Evolutionary conservation across 2,797 vertebrate genomes (phyloP).

Genomic region (Myripristis jacobus): DNA sequence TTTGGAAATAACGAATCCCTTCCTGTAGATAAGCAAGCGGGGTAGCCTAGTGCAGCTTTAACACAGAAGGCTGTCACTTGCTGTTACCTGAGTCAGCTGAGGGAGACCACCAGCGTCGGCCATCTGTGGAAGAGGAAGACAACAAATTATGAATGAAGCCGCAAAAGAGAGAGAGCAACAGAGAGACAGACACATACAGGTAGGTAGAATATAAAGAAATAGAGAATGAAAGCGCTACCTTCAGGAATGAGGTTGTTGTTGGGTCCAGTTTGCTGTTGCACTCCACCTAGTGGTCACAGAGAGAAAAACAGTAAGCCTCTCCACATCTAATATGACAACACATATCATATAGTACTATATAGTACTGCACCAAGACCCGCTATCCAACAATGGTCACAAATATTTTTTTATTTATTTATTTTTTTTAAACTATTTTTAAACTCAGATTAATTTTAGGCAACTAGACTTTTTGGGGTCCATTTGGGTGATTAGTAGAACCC

Average conservation of each 20-base stretch:
- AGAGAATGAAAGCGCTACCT: constrained; percentile 84
- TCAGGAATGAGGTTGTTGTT: constrained; percentile 93
- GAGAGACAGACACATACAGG: rapidly evolving
- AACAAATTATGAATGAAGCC: not conserved
- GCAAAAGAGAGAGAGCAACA: not conserved
- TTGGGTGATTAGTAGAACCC: too few relatives aligned
- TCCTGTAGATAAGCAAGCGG: too few relatives aligned
- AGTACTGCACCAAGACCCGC: not conserved
- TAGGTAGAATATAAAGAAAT: too few relatives aligned
- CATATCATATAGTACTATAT: not conserved
- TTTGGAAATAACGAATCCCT: too few relatives aligned
- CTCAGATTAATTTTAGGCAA: too few relatives aligned
- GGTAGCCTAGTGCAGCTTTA: too few relatives aligned
- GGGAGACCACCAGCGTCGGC: constrained; percentile 93
- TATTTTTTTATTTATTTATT: too few relatives aligned
- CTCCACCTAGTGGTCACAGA: constrained; percentile 86
- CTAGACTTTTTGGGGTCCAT: too few relatives aligned
- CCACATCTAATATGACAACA: not conserved
- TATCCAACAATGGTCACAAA: not conserved
- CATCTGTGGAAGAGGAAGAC: constrained; percentile 83
- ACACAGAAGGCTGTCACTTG: not conserved
- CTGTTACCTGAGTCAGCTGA: constrained; percentile 90
- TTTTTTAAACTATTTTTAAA: too few relatives aligned
- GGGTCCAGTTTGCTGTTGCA: constrained; percentile 95
- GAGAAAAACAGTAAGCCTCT: constrained; percentile 15